A percentile compares a stretch with the other conserved stretches of the same genome.
Evolutionary conservation across 2,113 vertebrate genomes (phyloP).

Genomic region (Thymallus thymallus): DNA sequence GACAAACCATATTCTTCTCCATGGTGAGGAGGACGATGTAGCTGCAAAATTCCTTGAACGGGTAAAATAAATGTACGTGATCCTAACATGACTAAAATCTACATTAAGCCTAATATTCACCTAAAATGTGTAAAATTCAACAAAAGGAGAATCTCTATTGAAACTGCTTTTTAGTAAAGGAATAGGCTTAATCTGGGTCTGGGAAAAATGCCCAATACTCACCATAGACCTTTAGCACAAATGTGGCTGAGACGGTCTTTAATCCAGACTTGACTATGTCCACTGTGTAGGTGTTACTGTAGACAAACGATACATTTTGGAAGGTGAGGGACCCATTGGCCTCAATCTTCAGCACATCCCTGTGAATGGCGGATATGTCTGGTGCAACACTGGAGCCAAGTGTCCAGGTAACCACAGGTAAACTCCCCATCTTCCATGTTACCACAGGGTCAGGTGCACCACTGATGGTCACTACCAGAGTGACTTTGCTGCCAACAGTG

Average conservation of each 20-base stretch:
- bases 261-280: conserved; percentile 56
- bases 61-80: no score
- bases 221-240: conserved; percentile 68
- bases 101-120: no score
- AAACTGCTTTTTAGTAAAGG: no score
- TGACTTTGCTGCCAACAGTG: conserved; percentile 51
- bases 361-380: not conserved
- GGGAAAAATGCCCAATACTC: conserved; percentile 30
- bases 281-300: conserved; percentile 50
- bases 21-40: not conserved
- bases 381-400: conserved; percentile 21
- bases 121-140: no score
- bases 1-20: no score
- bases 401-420: conserved; percentile 57
- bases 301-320: conserved; percentile 31
- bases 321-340: conserved; percentile 61
- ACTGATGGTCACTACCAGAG: conserved; percentile 55
- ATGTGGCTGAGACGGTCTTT: conserved; percentile 1
- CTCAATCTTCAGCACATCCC: conserved; percentile 37
- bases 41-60: no score
- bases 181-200: no score
- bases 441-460: conserved; percentile 50
- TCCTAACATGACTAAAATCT: no score
- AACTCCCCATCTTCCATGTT: conserved; percentile 45
- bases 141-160: no score